These are phyloP conservation scores for Cydia splendana DNA, from an alignment of 1,140 invertebrate genomes.

Conservation along the genomic window DNA sequence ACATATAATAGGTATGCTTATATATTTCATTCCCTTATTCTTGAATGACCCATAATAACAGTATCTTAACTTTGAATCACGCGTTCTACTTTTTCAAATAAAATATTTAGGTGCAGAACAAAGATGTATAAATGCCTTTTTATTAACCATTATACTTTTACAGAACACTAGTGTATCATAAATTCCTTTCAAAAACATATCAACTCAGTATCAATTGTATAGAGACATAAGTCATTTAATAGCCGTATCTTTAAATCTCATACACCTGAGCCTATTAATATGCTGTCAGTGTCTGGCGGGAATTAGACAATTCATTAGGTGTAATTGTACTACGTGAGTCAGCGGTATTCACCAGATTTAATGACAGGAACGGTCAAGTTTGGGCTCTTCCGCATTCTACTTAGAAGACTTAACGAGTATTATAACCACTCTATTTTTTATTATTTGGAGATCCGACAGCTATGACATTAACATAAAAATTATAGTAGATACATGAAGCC, in stretches of 20 bases:
- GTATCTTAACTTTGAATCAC: not conserved
- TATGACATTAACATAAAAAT: no score
- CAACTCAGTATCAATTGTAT: constrained; percentile 11
- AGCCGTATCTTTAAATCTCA: constrained; percentile 32
- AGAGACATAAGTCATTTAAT: constrained; percentile 15
- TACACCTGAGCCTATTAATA: constrained; percentile 46
- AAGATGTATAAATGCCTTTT: not conserved
- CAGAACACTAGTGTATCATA: not conserved
- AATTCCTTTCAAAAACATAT: constrained; percentile 4
- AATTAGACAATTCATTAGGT: constrained; percentile 74
- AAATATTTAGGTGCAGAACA: constrained; percentile 2
- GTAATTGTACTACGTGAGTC: constrained; percentile 68
- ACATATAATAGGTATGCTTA: not conserved
- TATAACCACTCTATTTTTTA: not conserved
- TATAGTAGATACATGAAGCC: no score
- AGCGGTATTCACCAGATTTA: constrained; percentile 40
- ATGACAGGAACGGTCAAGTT: constrained; percentile 30
- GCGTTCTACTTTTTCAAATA: not conserved
- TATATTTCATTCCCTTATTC: not conserved
- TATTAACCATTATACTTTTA: not conserved
- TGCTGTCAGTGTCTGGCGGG: constrained; percentile 47
- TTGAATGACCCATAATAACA: not conserved
- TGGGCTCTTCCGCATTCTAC: constrained; percentile 6
- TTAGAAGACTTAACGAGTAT: not conserved
- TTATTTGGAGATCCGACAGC: no score